Base-by-base conservation (phyloP, 2,797 vertebrate genomes). In the Microhierax caerulescens region DNA sequence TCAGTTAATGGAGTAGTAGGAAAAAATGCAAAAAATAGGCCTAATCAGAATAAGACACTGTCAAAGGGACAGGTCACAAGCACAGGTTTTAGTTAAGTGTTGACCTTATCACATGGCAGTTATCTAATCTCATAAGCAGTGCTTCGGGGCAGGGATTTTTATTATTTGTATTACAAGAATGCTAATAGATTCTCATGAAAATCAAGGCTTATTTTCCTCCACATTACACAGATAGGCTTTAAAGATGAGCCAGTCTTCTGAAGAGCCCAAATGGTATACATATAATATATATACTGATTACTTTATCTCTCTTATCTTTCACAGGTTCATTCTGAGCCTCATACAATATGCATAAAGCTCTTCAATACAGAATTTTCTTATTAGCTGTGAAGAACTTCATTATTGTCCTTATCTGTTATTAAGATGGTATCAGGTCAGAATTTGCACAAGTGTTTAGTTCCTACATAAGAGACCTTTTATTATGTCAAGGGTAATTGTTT, bases 11-110 rank as follows among this genome's bases (percentile, higher is more conserved):
- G 27, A 65, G 69, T n/a, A 96, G 65, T 64, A 81, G 88, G 28
- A 72, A 94, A 94, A 93, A 94, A 85, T 90, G 69, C 72, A 84
- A 84, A 88, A 97, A 95, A 75, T 77, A 92, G 88, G 64, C 93
- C 67, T 74, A 56, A 81, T 86, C 32, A 83, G 78, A 90, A 61
- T 93, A 89, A 88, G 64, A 91, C 48, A 37, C 50, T 83, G 39
- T 85, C 72, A 65, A 23, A 90, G 41, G 70, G 28, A 48, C 9
- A 78, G 61, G 45, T 69, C 45, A 43, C 14, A 45, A 64, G 23
- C 0, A 0, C n/a, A 63, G 17, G 9, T 45, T 68, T 85, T 53
- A 20, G 54, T 80, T 92, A 80, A 47, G 3, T 67, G 14, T 39
- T 83, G 34, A 48, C 64, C 16, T 36, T 84, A 53, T 36, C 36